Percentiles rank a stretch among this genome's conserved stretches.
These are phyloP conservation scores for Ormyrus pomaceus DNA, from an alignment of 2,888 invertebrate species.

Conservation along the genomic window DNA sequence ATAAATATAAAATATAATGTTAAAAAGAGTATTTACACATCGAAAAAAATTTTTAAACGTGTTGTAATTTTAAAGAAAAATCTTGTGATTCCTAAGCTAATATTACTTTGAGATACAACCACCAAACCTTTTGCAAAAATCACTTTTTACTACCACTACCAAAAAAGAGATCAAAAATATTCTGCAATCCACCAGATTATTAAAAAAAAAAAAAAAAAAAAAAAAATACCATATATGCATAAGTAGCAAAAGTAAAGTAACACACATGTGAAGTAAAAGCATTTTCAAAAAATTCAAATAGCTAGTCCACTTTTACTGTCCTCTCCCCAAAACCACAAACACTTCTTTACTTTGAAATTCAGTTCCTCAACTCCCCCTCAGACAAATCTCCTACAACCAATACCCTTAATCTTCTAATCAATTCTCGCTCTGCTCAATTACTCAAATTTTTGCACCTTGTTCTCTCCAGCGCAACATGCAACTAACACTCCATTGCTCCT, in stretches of 20 bases:
- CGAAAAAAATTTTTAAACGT: slow-evolving; percentile 14
- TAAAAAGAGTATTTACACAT: slow-evolving; percentile 24
- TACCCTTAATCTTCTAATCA: too few species aligned
- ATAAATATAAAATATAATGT: not conserved
- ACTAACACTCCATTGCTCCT: too few species aligned
- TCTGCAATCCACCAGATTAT: slow-evolving; percentile 11
- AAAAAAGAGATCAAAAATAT: slow-evolving; percentile 32
- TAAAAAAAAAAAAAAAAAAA: slow-evolving; percentile 9
- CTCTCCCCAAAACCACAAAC: too few species aligned
- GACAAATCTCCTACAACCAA: too few species aligned
- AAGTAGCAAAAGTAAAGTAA: slow-evolving; percentile 25
- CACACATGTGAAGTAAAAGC: slow-evolving; percentile 12
- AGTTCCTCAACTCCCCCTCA: too few species aligned
- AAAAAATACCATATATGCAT: slow-evolving; percentile 7
- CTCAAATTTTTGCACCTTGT: too few species aligned
- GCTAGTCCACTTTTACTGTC: not conserved
- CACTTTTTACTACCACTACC: slow-evolving; percentile 22
- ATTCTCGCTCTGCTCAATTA: too few species aligned
- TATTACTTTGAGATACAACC: slow-evolving; percentile 1
- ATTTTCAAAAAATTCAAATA: slow-evolving; percentile 6
- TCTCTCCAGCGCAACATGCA: too few species aligned
- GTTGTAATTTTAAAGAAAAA: not conserved
- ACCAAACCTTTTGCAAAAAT: slow-evolving; percentile 1
- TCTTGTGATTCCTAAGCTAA: not conserved
- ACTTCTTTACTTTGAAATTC: too few species aligned